Percentiles rank a stretch among this genome's conserved stretches.
Evolutionary conservation across 2,797 vertebrate genomes (phyloP).

Genomic region (Gallinago nigripennis): DNA sequence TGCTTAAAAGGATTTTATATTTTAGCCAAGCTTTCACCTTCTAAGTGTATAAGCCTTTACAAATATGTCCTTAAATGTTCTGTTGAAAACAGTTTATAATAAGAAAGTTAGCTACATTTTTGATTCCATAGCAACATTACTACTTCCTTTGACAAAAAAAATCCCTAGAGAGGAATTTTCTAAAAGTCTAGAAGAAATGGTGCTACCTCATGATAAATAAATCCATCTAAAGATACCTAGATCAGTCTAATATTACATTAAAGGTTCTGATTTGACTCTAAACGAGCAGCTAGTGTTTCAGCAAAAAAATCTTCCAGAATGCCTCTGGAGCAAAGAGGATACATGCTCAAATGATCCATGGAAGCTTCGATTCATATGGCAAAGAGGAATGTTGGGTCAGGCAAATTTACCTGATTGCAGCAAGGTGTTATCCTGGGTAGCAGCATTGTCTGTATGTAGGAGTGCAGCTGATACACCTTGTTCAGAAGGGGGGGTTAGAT

Average conservation of each 20-base stretch:
- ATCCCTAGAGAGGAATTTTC: neutral
- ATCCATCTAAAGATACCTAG: neutral
- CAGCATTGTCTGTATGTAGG: rapidly evolving
- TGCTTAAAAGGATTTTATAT: slow-evolving; percentile 55
- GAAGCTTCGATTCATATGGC: neutral
- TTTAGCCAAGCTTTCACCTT: slow-evolving; percentile 39
- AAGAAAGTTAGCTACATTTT: neutral
- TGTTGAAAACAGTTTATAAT: slow-evolving; percentile 3
- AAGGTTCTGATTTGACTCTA: neutral
- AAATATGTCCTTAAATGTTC: slow-evolving; percentile 15
- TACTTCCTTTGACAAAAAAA: neutral
- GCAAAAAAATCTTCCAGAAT: neutral
- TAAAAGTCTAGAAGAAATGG: neutral
- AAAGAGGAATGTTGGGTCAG: neutral
- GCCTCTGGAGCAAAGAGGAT: neutral
- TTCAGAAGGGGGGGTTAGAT: neutral
- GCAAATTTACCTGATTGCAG: neutral
- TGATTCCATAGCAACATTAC: neutral
- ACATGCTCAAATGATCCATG: neutral
- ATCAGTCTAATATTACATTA: neutral
- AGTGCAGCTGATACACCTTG: rapidly evolving
- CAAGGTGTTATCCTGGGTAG: neutral
- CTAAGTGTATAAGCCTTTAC: slow-evolving; percentile 23
- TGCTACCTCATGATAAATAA: neutral
- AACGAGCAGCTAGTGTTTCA: neutral